Percentiles rank a stretch among this genome's conserved stretches.
Evolutionary conservation across 2,888 invertebrate species (phyloP).

Genomic region (Ischnura elegans): DNA sequence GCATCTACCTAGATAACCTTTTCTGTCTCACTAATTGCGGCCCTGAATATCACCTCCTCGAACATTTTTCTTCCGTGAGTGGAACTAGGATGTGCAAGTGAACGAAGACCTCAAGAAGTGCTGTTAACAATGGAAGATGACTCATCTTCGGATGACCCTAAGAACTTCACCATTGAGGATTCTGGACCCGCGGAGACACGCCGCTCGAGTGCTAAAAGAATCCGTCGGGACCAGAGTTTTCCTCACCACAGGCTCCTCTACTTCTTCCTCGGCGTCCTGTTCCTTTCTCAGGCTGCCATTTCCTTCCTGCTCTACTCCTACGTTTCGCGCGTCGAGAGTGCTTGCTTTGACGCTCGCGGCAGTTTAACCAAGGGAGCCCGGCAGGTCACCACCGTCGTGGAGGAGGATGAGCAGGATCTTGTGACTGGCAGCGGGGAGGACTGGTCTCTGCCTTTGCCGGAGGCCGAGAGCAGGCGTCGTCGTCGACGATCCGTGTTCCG

Average conservation of each 20-base stretch:
- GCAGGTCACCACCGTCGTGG: neutral
- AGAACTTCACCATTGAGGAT: neutral
- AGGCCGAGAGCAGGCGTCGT: neutral
- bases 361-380: neutral
- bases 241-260: constrained; percentile 68
- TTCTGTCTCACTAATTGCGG: too few species aligned
- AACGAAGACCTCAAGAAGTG: too few species aligned
- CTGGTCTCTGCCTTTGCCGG: neutral
- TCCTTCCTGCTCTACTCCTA: constrained; percentile 70
- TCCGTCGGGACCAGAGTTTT: neutral
- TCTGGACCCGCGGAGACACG: neutral
- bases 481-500: neutral
- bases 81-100: too few species aligned
- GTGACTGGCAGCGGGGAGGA: neutral
- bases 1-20: too few species aligned
- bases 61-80: too few species aligned
- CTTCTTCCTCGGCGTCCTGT: constrained; percentile 69
- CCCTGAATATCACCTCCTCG: too few species aligned
- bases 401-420: neutral
- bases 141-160: neutral
- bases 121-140: neutral
- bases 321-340: constrained; percentile 70
- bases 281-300: constrained; percentile 69
- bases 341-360: constrained; percentile 53
- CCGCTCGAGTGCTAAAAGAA: neutral